Conservation (phyloP, 2,888 invertebrate genomes). For the Ormyrus rosae region DNA sequence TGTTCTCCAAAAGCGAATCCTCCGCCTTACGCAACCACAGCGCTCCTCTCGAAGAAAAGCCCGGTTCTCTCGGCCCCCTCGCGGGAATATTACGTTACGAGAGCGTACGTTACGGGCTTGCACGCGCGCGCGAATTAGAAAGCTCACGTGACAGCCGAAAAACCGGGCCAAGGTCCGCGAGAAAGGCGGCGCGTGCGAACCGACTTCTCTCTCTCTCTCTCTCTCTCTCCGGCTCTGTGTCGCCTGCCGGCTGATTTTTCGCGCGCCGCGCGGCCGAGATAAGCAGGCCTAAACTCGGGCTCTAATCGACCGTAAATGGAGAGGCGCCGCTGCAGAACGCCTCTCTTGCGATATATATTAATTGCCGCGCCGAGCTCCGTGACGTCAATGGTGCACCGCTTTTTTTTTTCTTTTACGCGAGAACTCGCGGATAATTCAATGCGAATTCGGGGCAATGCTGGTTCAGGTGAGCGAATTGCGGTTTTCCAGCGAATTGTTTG, state of each 20-base stretch:
- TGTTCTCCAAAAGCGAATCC: neutral
- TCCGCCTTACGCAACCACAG: neutral
- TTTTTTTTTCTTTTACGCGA: neutral
- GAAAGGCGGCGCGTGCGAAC: slow-evolving; percentile 58
- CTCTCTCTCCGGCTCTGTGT: slow-evolving; percentile 38
- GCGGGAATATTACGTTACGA: too few relatives aligned
- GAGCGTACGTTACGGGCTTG: too few relatives aligned
- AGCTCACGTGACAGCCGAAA: slow-evolving; percentile 39
- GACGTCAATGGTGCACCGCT: slow-evolving; percentile 4
- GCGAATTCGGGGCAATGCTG: neutral
- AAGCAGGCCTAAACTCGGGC: neutral
- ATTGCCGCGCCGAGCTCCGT: neutral
- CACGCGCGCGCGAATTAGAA: slow-evolving; percentile 24
- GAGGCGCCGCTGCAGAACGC: neutral
- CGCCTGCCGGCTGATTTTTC: slow-evolving; percentile 37
- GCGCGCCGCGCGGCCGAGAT: neutral
- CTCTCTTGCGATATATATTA: too few relatives aligned
- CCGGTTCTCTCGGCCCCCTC: too few relatives aligned
- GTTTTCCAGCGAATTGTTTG: neutral
- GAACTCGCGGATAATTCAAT: neutral
- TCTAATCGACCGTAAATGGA: slow-evolving; percentile 16
- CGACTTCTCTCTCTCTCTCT: slow-evolving; percentile 18
- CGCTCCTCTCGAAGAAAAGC: too few relatives aligned
- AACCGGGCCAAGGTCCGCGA: slow-evolving; percentile 57
- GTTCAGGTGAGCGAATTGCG: neutral